Evolutionary conservation across 2,113 vertebrate species (phyloP).

Genomic region (Microtus richardsoni): DNA sequence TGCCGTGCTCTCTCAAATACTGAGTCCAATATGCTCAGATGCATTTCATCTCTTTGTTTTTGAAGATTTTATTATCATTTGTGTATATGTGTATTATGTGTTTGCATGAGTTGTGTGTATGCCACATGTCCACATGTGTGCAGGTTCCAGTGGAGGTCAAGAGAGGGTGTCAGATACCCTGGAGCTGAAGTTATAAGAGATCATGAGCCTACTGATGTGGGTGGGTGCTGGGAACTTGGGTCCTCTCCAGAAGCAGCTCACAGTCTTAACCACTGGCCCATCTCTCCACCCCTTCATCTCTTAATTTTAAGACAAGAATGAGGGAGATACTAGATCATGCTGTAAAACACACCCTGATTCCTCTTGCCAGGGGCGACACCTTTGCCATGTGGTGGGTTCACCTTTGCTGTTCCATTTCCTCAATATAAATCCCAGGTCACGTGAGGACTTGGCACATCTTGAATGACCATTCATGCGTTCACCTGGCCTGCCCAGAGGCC

Average conservation of each 20-base stretch:
- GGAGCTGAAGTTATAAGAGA: neutral
- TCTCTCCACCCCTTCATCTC: neutral
- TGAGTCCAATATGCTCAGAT: neutral
- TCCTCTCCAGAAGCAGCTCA: neutral
- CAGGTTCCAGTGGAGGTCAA: neutral
- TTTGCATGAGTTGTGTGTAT: too few relatives aligned
- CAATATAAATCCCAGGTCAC: neutral
- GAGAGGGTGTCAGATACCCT: neutral
- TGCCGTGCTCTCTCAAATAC: neutral
- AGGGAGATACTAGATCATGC: neutral
- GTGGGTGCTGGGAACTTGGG: neutral
- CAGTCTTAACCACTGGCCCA: too few relatives aligned
- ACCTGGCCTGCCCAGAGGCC: neutral
- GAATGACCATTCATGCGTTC: neutral
- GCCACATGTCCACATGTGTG: too few relatives aligned
- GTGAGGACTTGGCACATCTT: neutral
- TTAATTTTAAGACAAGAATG: slow-evolving; percentile 24
- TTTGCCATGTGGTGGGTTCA: neutral
- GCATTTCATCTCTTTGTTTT: neutral
- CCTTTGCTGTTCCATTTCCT: neutral
- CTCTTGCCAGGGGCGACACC: neutral
- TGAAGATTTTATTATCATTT: neutral
- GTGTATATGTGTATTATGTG: neutral
- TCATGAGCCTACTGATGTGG: too few relatives aligned
- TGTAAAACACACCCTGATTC: neutral